Evolutionary conservation across 2,113 vertebrate species (phyloP), one percentile per base, ranked within the genome.

Genomic region (Pantherophis guttatus): DNA sequence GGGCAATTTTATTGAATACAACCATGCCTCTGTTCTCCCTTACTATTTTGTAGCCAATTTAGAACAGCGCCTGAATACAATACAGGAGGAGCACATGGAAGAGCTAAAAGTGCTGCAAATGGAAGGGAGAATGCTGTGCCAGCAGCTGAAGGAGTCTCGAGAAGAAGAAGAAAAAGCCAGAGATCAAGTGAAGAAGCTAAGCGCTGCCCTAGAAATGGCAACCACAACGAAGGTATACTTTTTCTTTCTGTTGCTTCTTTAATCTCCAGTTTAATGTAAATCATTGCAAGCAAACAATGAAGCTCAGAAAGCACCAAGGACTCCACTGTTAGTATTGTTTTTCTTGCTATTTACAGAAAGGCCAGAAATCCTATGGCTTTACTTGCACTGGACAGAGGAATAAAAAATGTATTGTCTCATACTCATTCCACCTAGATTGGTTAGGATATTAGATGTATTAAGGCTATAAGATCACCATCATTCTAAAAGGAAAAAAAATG

Each of bases 81-180:
- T 98, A 86, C 96, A 97, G n/a, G 90, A 97, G 62, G 96, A 98
- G 3, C 96, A 97, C 39, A 94, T 97, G n/a, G 96, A 95, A 86
- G 98, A 98, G 92, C 91, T 97, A 91, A 96, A 95, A 87, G 94
- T 94, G 23, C 75, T 97, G 52, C 95, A 95, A 57, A 93, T 95
- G 17, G 97, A 98, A 95, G 93, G 97, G 75, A 94, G 92, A 95
- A 97, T 93, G 90, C 93, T 98, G 91, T 92, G 24, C 93, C 97
- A 98, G 86, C 96, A 95, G 15, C 92, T 98, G 23, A 96, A 89
- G 88, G 91, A 96, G 93, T 93, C 93, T 3, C 96, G 96, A 90
- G 91, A 97, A 91, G 97, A 98, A 55, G 97, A 97, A 93, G 96
- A 97, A 90, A 97, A 96, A 92, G 97, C 97, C 33, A 96, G 94